Evolutionary conservation across 1,140 invertebrate species (phyloP), one percentile per base, ranked within the genome.

Genomic region (Pseudomyrmex sp.): DNA sequence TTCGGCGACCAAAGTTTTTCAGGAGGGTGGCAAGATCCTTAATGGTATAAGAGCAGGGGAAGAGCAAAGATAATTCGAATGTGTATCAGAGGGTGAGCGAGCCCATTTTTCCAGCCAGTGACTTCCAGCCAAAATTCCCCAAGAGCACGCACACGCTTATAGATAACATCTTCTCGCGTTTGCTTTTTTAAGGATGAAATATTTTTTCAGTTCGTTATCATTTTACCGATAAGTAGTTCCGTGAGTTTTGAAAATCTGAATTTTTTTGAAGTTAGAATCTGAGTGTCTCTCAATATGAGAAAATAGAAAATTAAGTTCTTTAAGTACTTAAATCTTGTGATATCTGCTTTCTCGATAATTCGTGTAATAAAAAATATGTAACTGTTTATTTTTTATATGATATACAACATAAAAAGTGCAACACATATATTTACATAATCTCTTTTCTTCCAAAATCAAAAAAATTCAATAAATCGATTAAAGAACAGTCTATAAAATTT

Each of bases 121-220:
- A 85, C 87, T 86, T 88, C 87, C 56, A 88, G 35, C 35, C 35
- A 35, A 35, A 85, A 88, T 85, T 74, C 73, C 68, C 83, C 86
- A 88, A 88, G 86, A 88, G 46, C 83, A 76, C 77, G 83, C 86
- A 88, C 87, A 86, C 88, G 87, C 18, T 77, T 35, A 59, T 10
- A 35, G 56, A 59, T 13, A 35, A 52, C 76, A 58, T 48, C 52
- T 85, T 46, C 54, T 63, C 75, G 63, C 75, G 63, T 20, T 44
- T 52, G 56, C 70, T 82, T 62, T 35, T 54, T 46, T 86, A 85
- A 88, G 86, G 86, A 75, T 73, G 68, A 85, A 74, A 73, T 54
- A 85, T 88, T 70, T 87, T 80, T 46, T 23, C 50, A 10, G 2
- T 2, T 23, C 46, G 61, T 61, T 59, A 58, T 50, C 63, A 62